Evolutionary conservation across 2,113 vertebrate genomes (phyloP).

Genomic region (Gadus macrocephalus): DNA sequence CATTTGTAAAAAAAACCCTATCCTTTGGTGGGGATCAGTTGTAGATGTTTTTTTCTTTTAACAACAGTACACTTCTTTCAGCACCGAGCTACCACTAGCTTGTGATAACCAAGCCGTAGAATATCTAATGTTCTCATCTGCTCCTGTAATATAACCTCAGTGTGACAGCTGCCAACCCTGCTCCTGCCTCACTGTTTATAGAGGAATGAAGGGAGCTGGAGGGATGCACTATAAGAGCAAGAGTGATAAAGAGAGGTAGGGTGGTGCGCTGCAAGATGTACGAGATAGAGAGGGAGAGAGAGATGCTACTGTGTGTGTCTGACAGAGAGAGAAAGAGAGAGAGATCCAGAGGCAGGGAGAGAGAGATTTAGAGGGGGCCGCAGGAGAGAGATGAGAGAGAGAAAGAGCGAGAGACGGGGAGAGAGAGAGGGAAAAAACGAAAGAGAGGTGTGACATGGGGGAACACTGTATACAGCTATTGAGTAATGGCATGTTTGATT

Average conservation of each 20-base stretch:
- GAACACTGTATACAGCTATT: conserved; percentile 50
- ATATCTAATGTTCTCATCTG: conserved; percentile 5
- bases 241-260: neutral
- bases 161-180: conserved; percentile 32
- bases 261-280: no score
- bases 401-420: no score
- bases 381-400: neutral
- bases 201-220: neutral
- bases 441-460: conserved; percentile 11
- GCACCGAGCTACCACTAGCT: no score
- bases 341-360: conserved; percentile 4
- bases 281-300: conserved; percentile 11
- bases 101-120: neutral
- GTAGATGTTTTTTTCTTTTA: no score
- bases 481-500: conserved; percentile 67
- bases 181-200: conserved; percentile 35
- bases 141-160: conserved; percentile 28
- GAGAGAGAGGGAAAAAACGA: no score
- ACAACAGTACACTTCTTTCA: no score
- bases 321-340: conserved; percentile 27
- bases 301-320: no score
- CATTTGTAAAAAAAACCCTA: no score
- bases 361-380: no score
- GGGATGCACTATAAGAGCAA: neutral
- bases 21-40: no score